A percentile compares a stretch with the other conserved stretches of the same genome.
These are phyloP conservation scores for Suillia variegata DNA, from an alignment of 2,888 invertebrate genomes.

Conservation along the genomic window DNA sequence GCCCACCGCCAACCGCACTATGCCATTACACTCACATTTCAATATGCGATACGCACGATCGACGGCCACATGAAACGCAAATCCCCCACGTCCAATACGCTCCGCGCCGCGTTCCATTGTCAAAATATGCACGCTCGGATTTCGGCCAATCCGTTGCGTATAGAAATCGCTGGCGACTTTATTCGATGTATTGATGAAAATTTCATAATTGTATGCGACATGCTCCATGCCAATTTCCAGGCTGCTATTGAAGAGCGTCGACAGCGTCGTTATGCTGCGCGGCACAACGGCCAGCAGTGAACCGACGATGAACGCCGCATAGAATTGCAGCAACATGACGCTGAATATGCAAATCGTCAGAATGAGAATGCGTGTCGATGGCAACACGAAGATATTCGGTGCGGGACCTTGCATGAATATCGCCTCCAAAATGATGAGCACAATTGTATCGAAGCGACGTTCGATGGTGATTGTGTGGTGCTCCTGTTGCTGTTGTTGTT, in stretches of 20 bases:
- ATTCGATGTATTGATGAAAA: slow-evolving; percentile 43
- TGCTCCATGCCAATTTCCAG: slow-evolving; percentile 56
- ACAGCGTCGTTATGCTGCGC: slow-evolving; percentile 46
- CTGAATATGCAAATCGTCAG: slow-evolving; percentile 46
- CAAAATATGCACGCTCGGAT: slow-evolving; percentile 40
- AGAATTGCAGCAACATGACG: slow-evolving; percentile 55
- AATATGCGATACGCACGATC: slow-evolving; percentile 48
- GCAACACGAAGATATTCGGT: slow-evolving; percentile 39
- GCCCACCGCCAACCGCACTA: slow-evolving; percentile 12
- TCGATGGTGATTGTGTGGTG: slow-evolving; percentile 28
- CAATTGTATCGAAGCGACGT: slow-evolving; percentile 39
- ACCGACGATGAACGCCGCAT: slow-evolving; percentile 56
- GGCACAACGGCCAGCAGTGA: slow-evolving; percentile 49
- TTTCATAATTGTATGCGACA: slow-evolving; percentile 46
- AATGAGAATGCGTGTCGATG: slow-evolving; percentile 50
- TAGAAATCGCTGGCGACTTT: slow-evolving; percentile 44
- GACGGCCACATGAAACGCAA: slow-evolving; percentile 50
- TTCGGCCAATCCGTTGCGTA: slow-evolving; percentile 43
- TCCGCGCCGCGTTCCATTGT: slow-evolving; percentile 42
- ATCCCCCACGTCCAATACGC: slow-evolving; percentile 47
- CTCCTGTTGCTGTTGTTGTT: slow-evolving; percentile 10
- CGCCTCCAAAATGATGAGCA: slow-evolving; percentile 51
- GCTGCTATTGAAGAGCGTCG: slow-evolving; percentile 47
- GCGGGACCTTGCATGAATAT: slow-evolving; percentile 54
- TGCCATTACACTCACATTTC: slow-evolving; percentile 29